Percentiles rank a stretch among this genome's conserved stretches.
These are phyloP conservation scores for Prionace glauca DNA, from an alignment of 2,797 vertebrate genomes.

Conservation along the genomic window DNA sequence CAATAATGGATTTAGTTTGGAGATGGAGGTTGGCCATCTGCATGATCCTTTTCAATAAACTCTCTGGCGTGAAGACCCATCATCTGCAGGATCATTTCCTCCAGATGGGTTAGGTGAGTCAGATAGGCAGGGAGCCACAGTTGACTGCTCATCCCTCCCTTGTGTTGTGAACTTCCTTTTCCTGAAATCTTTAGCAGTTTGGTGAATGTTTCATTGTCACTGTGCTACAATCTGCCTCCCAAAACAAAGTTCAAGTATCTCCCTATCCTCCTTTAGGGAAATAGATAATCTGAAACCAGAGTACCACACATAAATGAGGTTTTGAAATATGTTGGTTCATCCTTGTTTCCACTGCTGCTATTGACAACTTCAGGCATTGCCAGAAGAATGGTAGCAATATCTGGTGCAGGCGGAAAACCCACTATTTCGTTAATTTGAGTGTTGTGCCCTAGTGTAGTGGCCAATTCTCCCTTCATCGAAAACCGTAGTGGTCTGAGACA, in stretches of 20 bases:
- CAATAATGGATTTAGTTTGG: neutral
- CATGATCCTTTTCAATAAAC: neutral
- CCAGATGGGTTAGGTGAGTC: neutral
- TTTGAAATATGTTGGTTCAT: neutral
- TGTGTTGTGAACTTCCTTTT: conserved; percentile 3
- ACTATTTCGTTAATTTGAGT: neutral
- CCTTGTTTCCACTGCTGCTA: neutral
- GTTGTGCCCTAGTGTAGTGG: neutral
- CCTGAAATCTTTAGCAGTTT: neutral
- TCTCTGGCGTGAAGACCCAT: neutral
- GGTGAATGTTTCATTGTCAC: neutral
- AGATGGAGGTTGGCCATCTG: neutral
- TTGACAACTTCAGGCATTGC: neutral
- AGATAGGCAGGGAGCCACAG: neutral
- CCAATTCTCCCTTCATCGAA: neutral
- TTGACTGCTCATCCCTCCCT: neutral
- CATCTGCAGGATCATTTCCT: neutral
- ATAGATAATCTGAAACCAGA: neutral
- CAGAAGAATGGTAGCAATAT: neutral
- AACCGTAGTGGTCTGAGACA: neutral
- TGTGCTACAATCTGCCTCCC: neutral
- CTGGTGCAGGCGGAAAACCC: neutral
- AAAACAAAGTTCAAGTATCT: neutral
- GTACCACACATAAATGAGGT: neutral
- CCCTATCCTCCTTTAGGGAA: neutral